Conservation (phyloP, 2,888 invertebrate species). For the Alentia gelatinosa region DNA sequence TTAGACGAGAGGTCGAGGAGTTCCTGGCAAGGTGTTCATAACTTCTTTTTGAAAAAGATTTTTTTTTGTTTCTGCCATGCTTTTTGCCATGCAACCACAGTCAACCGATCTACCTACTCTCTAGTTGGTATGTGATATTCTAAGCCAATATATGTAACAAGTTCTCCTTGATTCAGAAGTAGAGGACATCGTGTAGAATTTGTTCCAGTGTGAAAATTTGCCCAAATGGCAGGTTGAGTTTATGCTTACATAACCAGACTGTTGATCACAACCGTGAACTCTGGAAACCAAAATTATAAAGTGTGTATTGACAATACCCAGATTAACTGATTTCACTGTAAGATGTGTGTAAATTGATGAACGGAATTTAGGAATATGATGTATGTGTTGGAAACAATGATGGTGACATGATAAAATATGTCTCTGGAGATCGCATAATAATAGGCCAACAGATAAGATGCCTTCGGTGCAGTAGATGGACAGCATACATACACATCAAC, state of each 20-base stretch:
- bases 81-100: no score
- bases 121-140: no score
- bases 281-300: no score
- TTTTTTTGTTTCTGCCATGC: no score
- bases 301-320: no score
- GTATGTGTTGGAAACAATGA: background rate
- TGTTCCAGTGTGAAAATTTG: no score
- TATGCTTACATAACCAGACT: background rate
- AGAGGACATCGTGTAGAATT: no score
- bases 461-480: background rate
- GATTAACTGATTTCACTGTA: background rate
- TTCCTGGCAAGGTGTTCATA: background rate
- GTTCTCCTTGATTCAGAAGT: no score
- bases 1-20: background rate
- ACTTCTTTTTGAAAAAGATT: background rate
- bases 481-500: background rate
- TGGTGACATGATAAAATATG: background rate
- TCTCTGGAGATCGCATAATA: background rate
- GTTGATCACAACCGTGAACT: background rate
- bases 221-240: no score
- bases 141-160: no score
- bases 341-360: background rate
- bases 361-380: background rate
- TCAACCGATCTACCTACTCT: no score
- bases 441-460: background rate